Conservation (phyloP, 2,888 invertebrate species). For the Vanessa cardui region DNA sequence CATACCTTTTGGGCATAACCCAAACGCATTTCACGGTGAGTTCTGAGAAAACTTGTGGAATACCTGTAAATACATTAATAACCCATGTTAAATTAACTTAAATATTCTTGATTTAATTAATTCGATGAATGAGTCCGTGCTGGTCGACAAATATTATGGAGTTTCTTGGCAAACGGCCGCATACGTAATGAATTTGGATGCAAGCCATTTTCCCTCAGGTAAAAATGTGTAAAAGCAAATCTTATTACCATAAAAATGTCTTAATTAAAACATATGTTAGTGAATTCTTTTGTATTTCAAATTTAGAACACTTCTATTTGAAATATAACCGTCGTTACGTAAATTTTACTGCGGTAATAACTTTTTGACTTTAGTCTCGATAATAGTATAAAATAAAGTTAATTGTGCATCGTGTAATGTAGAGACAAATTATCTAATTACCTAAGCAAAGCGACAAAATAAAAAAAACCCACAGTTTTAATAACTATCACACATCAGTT, state of each 20-base stretch:
- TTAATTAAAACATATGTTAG: background rate
- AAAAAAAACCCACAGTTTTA: too few species aligned
- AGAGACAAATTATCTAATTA: too few species aligned
- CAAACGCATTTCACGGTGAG: too few species aligned
- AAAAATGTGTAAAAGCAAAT: slow-evolving; percentile 17
- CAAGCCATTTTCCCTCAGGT: slow-evolving; percentile 25
- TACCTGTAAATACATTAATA: too few species aligned
- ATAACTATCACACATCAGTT: too few species aligned
- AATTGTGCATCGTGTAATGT: too few species aligned
- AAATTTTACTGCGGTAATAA: background rate
- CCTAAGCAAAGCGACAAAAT: too few species aligned
- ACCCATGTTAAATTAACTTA: background rate
- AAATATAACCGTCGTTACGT: background rate
- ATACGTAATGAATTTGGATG: slow-evolving; percentile 31
- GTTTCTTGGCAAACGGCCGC: slow-evolving; percentile 25
- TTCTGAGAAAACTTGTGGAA: too few species aligned
- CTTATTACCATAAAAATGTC: background rate
- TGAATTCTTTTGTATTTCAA: background rate
- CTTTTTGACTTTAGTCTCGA: too few species aligned
- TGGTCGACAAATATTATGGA: slow-evolving; percentile 21
- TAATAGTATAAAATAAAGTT: too few species aligned
- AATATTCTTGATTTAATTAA: slow-evolving; percentile 20
- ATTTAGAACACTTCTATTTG: background rate
- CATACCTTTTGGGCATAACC: too few species aligned
- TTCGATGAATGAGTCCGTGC: slow-evolving; percentile 29